Conservation (phyloP, 2,797 vertebrate species). For the Malurus leucopterus region DNA sequence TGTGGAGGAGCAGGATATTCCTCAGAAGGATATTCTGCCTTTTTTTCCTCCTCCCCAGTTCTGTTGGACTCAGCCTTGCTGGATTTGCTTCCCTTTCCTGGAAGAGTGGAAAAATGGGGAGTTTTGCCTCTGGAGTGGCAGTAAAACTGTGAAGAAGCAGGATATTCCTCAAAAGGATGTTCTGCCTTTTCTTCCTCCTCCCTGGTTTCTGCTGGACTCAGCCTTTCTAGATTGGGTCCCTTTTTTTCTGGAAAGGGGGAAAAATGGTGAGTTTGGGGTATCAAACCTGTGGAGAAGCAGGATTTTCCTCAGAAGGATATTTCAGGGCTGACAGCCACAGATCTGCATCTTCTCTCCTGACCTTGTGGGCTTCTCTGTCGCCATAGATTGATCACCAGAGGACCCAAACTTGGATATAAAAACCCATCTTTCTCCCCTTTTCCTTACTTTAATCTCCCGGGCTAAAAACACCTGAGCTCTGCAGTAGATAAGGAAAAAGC, state of each 20-base stretch:
- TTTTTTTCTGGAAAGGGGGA: neutral
- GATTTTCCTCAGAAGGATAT: accelerated
- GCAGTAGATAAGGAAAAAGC: neutral
- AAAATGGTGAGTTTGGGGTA: neutral
- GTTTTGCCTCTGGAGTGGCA: too few species aligned
- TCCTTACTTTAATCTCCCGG: neutral
- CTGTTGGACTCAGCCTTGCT: too few species aligned
- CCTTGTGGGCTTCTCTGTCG: neutral
- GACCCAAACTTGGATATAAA: neutral
- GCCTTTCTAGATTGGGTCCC: too few species aligned
- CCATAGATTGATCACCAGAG: neutral
- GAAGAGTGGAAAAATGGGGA: too few species aligned
- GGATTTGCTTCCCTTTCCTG: too few species aligned
- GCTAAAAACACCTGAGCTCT: neutral
- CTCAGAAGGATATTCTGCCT: neutral
- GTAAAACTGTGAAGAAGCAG: too few species aligned
- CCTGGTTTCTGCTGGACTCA: too few species aligned
- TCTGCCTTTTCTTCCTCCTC: too few species aligned
- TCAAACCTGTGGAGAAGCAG: neutral
- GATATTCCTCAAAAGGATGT: too few species aligned
- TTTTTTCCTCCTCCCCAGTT: too few species aligned
- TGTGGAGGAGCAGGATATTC: neutral
- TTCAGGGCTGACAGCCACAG: neutral
- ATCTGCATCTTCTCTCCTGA: neutral
- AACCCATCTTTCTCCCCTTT: neutral